Evolutionary conservation across 2,113 vertebrate species (phyloP), one percentile per base, ranked within the genome.

Genomic region (Varanus salvator): DNA sequence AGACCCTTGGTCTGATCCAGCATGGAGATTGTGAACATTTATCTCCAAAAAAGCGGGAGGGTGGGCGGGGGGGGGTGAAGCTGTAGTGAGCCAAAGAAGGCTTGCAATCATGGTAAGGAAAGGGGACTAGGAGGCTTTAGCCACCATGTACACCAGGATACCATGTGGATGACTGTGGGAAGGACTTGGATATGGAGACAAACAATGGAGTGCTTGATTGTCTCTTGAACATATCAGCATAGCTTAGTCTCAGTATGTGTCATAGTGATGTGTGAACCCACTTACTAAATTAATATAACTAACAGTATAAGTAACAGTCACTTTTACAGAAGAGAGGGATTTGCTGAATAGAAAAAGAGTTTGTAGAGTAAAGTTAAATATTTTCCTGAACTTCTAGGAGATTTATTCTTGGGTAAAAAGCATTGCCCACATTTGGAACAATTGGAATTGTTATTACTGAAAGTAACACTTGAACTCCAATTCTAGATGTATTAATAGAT

Each of bases 281-380:
- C 1, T 38, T 29, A 64, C 29, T 82, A 72, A 2, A 78, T 60
- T 88, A 87, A 69, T 31, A 17, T 72, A 72, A 8, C 29, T 72
- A n/a, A 29, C 71, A 9, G 27, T 50, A 52, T 31, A 75, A 92
- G 68, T 88, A 91, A 77, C 89, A 93, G 90, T 75, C 87, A 27
- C 9, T 66, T 38, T 54, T 87, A 88, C 87, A 85, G 6, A 1
- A 90, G 34, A 4, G 38, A 38, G 84, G 93, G 48, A 77, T 71
- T 93, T 74, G 50, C 74, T 4, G 84, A 5, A 14, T 82, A 80
- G 0, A 85, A 69, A 85, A 1, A 38, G 44, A 54, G 72, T 77
- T 87, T 85, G 75, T 0, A 0, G 8, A 87, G 76, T 0, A 71
- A 1, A 66, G 25, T 84, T 21, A 84, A 71, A 0, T 6, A 0